Base-by-base conservation (phyloP, 2,888 invertebrate species). In the Diarsia brunnea region DNA sequence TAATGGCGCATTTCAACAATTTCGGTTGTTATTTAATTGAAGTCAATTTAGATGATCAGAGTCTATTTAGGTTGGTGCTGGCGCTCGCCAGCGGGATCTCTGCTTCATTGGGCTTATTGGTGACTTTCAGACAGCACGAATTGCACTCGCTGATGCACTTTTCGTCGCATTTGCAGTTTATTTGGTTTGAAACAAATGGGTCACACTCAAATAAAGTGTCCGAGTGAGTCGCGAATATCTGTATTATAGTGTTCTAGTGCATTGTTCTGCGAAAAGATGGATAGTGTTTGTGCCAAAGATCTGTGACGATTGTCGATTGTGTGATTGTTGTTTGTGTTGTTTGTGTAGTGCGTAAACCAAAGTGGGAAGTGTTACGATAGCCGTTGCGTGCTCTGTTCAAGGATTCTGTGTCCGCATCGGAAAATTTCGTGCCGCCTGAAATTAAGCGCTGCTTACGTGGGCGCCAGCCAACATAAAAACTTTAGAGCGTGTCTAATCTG, bases 21-120 rank as follows among this genome's bases (percentile, higher is more conserved):
- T 96, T 96, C 96, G 96, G 96, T 96, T 96, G 96, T 96, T 96
- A 96, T 96, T 96, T 96, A 96, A 96, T 96, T 96, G 96, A 96
- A 96, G 96, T 96, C 96, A 96, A 96, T 96, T 96, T 96, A 96
- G 96, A 96, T 96, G 96, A 96, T 96, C 96, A 96, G 96, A 96
- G 96, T 96, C 96, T 96, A 96, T 96, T 96, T 96, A 96, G 96
- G 96, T 96, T 96, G 96, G 95, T 96, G 96, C 96, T 96, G 96
- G 95, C 95, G 93, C 94, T 95, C 95, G 96, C 93, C 95, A 95
- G 92, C 95, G 96, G 96, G 96, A 95, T 95, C 95, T 95, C 96
- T 95, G 95, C 96, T 96, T 96, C 96, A 96, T 96, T 96, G 96
- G 96, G 96, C 94, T 96, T 95, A 96, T 96, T 96, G 96, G 96